Evolutionary conservation across 2,888 invertebrate species (phyloP).

Genomic region (Eupithecia vulgata): DNA sequence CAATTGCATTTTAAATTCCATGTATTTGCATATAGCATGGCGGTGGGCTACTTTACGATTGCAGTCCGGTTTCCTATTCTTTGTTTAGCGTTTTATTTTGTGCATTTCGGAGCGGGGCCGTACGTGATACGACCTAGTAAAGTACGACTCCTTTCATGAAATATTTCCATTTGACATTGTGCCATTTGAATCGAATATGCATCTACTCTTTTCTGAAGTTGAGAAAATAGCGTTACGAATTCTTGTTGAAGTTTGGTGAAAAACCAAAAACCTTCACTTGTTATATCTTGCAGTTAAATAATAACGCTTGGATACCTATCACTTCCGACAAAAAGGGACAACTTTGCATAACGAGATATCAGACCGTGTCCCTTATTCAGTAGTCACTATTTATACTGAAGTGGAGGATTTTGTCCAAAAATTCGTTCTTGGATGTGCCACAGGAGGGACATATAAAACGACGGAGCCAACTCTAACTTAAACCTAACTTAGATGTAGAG

Average conservation of each 20-base stretch:
- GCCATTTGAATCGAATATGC: conserved; percentile 57
- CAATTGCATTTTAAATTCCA: conserved; percentile 67
- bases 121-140: conserved; percentile 67
- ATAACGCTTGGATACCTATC: neutral
- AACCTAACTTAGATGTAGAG: conserved; percentile 73
- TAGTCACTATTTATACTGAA: conserved; percentile 50
- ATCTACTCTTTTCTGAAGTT: neutral
- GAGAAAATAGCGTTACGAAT: neutral
- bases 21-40: conserved; percentile 63
- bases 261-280: neutral
- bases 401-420: conserved; percentile 57
- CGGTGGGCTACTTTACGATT: conserved; percentile 68
- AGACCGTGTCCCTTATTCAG: conserved; percentile 35
- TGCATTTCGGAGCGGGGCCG: conserved; percentile 66
- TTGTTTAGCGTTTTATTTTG: conserved; percentile 73
- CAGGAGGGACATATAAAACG: conserved; percentile 66
- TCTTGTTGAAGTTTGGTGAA: neutral
- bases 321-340: conserved; percentile 15
- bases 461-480: conserved; percentile 67
- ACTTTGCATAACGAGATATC: conserved; percentile 34
- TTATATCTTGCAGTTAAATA: neutral
- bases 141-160: conserved; percentile 65
- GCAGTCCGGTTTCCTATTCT: conserved; percentile 67
- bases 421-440: conserved; percentile 61
- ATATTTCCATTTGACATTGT: conserved; percentile 73